A percentile compares a stretch with the other conserved stretches of the same genome.
phyloP scores from a whole-genome alignment of 2,888 invertebrate genomes.

The Cephus pulcher region DNA sequence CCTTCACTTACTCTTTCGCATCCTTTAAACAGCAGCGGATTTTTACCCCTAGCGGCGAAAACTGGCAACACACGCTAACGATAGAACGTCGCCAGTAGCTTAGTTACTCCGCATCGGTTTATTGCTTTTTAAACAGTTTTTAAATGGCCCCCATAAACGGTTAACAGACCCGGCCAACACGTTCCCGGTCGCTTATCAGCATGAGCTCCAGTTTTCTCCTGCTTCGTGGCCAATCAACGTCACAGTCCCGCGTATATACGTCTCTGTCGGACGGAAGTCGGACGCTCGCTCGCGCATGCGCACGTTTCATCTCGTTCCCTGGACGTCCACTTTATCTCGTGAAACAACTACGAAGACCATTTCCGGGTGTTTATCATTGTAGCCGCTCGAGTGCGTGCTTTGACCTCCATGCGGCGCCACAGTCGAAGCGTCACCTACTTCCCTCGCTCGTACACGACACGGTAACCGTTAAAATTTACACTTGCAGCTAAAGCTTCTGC shows the following conservation, averaged over 20 bases:
- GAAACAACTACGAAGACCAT: neutral
- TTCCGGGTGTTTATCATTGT: conserved; percentile 1
- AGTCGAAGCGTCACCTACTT: neutral
- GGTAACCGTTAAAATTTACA: neutral
- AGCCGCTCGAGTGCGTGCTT: conserved; percentile 1
- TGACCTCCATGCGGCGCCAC: neutral
- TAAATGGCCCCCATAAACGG: neutral
- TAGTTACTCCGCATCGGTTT: neutral
- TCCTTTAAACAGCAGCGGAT: neutral
- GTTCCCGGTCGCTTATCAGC: neutral
- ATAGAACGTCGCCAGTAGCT: neutral
- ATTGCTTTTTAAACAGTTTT: neutral
- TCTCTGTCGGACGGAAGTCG: neutral
- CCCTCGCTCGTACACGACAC: neutral
- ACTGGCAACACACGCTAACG: neutral
- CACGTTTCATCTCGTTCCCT: neutral
- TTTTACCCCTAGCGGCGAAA: neutral
- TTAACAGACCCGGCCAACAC: neutral
- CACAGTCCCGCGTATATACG: neutral
- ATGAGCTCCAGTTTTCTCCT: neutral
- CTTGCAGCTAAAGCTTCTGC: neutral
- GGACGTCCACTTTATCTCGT: neutral
- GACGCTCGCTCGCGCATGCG: neutral
- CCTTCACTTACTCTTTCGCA: neutral
- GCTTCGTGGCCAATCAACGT: conserved; percentile 2